These are phyloP conservation scores for Petrocephalus schoutedeni DNA, from an alignment of 2,797 vertebrate genomes.

Conservation along the genomic window DNA sequence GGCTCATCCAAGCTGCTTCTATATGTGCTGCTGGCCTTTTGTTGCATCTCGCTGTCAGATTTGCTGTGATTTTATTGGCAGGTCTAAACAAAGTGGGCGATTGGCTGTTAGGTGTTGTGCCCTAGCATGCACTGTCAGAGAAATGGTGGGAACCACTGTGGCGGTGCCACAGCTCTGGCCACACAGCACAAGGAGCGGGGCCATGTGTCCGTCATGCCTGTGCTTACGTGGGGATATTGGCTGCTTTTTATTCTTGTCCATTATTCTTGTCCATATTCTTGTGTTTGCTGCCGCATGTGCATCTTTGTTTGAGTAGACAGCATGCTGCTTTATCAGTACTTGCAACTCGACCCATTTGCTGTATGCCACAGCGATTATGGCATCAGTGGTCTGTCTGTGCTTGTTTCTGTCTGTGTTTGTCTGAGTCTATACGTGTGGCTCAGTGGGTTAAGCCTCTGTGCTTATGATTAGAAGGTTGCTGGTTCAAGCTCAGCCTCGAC, in stretches of 20 bases:
- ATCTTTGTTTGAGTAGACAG: neutral
- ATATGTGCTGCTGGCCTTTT: neutral
- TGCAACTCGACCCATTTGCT: neutral
- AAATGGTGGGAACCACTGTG: neutral
- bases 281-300: neutral
- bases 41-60: neutral
- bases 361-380: neutral
- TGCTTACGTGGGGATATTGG: neutral
- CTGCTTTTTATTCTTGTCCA: neutral
- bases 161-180: neutral
- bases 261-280: neutral
- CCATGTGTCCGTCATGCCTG: neutral
- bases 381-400: neutral
- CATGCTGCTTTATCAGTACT: neutral
- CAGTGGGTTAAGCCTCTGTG: no score
- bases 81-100: neutral
- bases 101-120: neutral
- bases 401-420: neutral
- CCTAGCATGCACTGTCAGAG: neutral
- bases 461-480: no score
- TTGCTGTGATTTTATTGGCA: slow-evolving; percentile 2
- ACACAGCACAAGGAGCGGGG: neutral
- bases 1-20: neutral
- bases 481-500: no score
- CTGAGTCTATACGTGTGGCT: neutral